phyloP scores from a whole-genome alignment of 2,113 vertebrate genomes.

The Sardina pilchardus region DNA sequence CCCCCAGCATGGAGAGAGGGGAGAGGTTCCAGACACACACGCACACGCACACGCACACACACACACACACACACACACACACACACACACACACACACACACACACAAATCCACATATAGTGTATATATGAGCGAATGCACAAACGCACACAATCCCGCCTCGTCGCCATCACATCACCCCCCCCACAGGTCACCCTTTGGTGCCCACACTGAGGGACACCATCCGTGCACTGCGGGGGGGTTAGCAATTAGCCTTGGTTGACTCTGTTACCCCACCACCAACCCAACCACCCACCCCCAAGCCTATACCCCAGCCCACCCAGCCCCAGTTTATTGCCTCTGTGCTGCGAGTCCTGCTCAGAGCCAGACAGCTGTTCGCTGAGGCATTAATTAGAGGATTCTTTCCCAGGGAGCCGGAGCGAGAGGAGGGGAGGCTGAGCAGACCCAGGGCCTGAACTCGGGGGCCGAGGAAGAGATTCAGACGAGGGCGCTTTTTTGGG shows the following conservation, averaged over 20 bases:
- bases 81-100: not conserved
- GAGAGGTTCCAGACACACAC: not conserved
- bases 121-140: not conserved
- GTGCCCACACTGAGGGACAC: not conserved
- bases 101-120: not conserved
- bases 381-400: conserved; percentile 1
- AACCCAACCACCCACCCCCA: not conserved
- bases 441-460: not conserved
- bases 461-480: not conserved
- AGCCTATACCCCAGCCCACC: not conserved
- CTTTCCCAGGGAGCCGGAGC: not conserved
- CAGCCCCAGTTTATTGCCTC: not conserved
- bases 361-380: not conserved
- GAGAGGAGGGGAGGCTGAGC: not conserved
- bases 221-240: not conserved
- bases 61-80: not conserved
- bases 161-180: not conserved
- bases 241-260: not conserved
- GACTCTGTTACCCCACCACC: not conserved
- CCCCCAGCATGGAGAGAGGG: not conserved
- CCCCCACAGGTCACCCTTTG: not conserved
- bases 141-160: not conserved
- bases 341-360: not conserved
- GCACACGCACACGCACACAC: not conserved
- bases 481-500: not conserved